phyloP scores from a whole-genome alignment of 2,888 invertebrate genomes.

The Orchesella flavescens region DNA sequence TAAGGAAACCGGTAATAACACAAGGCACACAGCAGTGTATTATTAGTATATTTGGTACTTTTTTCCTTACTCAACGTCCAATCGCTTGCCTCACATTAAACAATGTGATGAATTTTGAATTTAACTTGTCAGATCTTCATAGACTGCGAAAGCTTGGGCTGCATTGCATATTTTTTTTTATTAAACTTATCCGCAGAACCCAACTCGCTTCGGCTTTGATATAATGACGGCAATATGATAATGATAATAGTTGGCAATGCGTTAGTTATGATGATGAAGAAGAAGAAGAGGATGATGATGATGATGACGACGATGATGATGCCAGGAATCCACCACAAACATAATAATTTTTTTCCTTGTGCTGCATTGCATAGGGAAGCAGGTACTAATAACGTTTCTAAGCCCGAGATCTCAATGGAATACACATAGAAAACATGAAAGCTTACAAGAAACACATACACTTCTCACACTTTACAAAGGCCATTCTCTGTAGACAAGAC shows the following conservation, averaged over 20 bases:
- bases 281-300: not conserved
- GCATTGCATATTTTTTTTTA: not conserved
- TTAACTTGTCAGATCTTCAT: slow-evolving; percentile 34
- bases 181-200: not conserved
- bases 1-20: slow-evolving; percentile 12
- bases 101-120: slow-evolving; percentile 44
- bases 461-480: too few relatives aligned
- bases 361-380: not conserved
- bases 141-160: slow-evolving; percentile 1
- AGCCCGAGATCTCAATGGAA: not conserved
- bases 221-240: slow-evolving; percentile 54
- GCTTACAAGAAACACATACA: not conserved
- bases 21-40: not conserved
- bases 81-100: slow-evolving; percentile 37
- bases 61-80: slow-evolving; percentile 15
- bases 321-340: slow-evolving; percentile 38
- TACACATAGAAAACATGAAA: not conserved
- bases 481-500: not conserved
- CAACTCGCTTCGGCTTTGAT: slow-evolving; percentile 21
- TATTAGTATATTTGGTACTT: not conserved
- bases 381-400: not conserved
- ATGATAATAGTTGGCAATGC: slow-evolving; percentile 34
- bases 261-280: slow-evolving; percentile 11
- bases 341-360: not conserved
- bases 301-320: not conserved